phyloP scores from a whole-genome alignment of 2,888 invertebrate species.

The Malthinus seriepunctatus region DNA sequence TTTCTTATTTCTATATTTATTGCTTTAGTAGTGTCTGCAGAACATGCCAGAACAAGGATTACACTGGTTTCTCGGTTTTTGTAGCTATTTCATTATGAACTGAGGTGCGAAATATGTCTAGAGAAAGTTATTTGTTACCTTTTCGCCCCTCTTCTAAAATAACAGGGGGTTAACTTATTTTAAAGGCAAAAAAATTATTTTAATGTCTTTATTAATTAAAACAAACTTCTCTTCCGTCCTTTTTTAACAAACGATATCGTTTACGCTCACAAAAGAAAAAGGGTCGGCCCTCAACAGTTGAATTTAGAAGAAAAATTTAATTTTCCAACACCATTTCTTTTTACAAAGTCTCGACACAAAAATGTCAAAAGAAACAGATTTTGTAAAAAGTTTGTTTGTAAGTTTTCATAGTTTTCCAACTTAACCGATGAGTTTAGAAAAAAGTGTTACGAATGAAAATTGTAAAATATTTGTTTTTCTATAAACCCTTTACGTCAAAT shows the following conservation, averaged over 20 bases:
- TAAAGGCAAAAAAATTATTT: constrained; percentile 33
- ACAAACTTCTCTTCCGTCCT: constrained; percentile 30
- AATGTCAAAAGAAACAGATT: too few species aligned
- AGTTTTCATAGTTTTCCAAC: too few species aligned
- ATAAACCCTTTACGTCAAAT: too few species aligned
- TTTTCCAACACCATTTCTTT: too few species aligned
- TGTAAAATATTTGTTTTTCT: too few species aligned
- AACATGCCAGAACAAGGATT: constrained; percentile 44
- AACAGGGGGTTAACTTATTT: constrained; percentile 19
- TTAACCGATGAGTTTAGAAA: too few species aligned
- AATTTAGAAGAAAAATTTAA: not conserved
- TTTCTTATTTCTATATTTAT: constrained; percentile 58
- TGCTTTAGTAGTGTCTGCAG: constrained; percentile 46
- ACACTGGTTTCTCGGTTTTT: constrained; percentile 44
- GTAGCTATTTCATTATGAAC: constrained; percentile 44
- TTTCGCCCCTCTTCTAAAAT: constrained; percentile 15
- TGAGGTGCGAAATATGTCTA: constrained; percentile 46
- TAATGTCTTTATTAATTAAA: constrained; percentile 38
- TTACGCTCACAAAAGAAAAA: too few species aligned
- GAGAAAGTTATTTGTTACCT: constrained; percentile 43
- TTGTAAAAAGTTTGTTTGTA: too few species aligned
- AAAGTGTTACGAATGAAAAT: too few species aligned
- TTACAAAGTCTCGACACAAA: too few species aligned
- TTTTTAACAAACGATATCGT: constrained; percentile 16
- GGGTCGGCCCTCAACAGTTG: too few species aligned